A percentile compares a stretch with the other conserved stretches of the same genome.
phyloP scores from a whole-genome alignment of 2,113 vertebrate species.

The Urocynchramus pylzowi region DNA sequence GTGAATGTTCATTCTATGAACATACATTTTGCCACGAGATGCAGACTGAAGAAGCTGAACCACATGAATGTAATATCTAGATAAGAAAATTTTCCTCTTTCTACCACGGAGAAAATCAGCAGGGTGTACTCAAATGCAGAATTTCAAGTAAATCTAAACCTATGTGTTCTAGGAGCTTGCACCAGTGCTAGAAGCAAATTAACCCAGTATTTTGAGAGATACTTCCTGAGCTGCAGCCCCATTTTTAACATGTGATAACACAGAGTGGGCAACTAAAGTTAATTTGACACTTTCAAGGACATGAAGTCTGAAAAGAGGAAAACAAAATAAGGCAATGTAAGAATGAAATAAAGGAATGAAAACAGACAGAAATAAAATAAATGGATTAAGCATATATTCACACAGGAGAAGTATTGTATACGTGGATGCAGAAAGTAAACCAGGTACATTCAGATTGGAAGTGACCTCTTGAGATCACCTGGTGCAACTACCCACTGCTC shows the following conservation, averaged over 20 bases:
- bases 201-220: neutral
- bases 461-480: neutral
- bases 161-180: neutral
- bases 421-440: neutral
- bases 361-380: neutral
- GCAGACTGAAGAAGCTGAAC: neutral
- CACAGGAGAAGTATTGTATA: neutral
- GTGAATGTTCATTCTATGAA: neutral
- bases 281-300: neutral
- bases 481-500: neutral
- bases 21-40: neutral
- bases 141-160: neutral
- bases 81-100: neutral
- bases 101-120: constrained; percentile 28
- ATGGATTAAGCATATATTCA: neutral
- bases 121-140: constrained; percentile 62
- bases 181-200: neutral
- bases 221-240: neutral
- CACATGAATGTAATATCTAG: neutral
- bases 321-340: neutral
- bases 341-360: neutral
- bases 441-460: neutral
- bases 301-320: neutral
- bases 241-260: neutral
- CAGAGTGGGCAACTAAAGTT: neutral